Evolutionary conservation across 2,113 vertebrate genomes (phyloP).

Genomic region (Rattus rattus): DNA sequence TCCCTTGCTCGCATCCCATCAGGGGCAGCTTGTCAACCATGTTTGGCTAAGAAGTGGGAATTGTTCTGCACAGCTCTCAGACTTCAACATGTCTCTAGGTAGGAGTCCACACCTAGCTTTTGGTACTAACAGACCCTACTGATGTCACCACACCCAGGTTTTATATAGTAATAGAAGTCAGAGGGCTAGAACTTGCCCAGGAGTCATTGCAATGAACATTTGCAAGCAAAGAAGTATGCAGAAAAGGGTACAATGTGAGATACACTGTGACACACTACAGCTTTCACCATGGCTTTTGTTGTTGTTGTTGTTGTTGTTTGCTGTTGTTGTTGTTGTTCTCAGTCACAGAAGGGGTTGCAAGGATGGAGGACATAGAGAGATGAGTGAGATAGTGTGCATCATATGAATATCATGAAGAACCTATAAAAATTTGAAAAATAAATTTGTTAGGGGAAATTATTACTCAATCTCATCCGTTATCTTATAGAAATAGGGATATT

Average conservation of each 20-base stretch:
- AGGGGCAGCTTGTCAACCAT: background rate
- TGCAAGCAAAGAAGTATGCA: background rate
- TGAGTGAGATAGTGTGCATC: background rate
- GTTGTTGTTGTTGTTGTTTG: background rate
- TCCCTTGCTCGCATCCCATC: background rate
- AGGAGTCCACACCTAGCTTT: background rate
- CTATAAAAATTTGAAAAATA: background rate
- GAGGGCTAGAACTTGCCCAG: background rate
- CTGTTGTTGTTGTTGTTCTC: background rate
- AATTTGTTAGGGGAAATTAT: background rate
- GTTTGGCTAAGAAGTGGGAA: background rate
- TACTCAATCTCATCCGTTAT: slow-evolving; percentile 31
- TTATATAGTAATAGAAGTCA: background rate
- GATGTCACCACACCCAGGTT: background rate
- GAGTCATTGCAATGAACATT: background rate
- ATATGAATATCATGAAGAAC: background rate
- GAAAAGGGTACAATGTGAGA: background rate
- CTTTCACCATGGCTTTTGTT: background rate
- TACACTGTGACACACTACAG: background rate
- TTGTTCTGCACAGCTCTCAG: background rate
- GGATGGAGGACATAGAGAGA: background rate
- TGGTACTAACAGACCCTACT: background rate
- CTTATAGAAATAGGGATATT: slow-evolving; percentile 26
- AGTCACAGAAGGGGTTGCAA: background rate
- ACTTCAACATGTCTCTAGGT: background rate